phyloP scores from a whole-genome alignment of 2,888 invertebrate genomes.

The Chydorus sphaericus region DNA sequence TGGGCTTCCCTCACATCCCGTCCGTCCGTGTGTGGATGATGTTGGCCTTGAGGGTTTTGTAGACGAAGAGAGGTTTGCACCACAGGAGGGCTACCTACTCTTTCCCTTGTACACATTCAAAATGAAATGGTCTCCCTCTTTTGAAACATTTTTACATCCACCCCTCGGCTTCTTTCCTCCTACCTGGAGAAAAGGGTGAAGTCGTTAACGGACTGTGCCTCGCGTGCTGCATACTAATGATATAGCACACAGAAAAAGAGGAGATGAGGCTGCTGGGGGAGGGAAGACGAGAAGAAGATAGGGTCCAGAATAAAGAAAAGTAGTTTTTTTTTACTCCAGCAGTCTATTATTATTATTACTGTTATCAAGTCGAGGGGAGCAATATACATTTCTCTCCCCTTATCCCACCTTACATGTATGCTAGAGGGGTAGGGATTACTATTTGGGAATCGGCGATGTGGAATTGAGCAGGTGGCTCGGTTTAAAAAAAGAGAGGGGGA shows the following conservation, averaged over 20 bases:
- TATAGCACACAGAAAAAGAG: too few relatives aligned
- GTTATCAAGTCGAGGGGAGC: background rate
- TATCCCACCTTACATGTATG: too few relatives aligned
- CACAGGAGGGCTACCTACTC: slow-evolving; percentile 1
- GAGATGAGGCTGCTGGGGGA: background rate
- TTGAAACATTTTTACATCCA: too few relatives aligned
- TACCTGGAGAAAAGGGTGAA: slow-evolving; percentile 12
- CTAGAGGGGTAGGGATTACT: background rate
- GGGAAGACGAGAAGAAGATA: background rate
- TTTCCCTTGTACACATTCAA: too few relatives aligned
- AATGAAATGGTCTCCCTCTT: too few relatives aligned
- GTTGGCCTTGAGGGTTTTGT: too few relatives aligned
- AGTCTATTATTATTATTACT: background rate
- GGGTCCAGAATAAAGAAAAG: background rate
- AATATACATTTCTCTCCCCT: background rate
- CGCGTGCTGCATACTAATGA: slow-evolving; percentile 16
- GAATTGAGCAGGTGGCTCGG: background rate
- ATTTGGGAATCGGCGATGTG: background rate
- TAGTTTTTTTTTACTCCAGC: background rate
- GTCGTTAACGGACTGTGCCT: slow-evolving; percentile 13
- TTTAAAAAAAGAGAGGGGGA: background rate
- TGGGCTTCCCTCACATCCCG: too few relatives aligned
- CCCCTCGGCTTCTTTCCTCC: too few relatives aligned
- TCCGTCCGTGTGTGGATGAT: too few relatives aligned
- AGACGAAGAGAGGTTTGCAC: too few relatives aligned